Evolutionary conservation across 2,888 invertebrate genomes (phyloP).

Genomic region (Clistopyga incitator): DNA sequence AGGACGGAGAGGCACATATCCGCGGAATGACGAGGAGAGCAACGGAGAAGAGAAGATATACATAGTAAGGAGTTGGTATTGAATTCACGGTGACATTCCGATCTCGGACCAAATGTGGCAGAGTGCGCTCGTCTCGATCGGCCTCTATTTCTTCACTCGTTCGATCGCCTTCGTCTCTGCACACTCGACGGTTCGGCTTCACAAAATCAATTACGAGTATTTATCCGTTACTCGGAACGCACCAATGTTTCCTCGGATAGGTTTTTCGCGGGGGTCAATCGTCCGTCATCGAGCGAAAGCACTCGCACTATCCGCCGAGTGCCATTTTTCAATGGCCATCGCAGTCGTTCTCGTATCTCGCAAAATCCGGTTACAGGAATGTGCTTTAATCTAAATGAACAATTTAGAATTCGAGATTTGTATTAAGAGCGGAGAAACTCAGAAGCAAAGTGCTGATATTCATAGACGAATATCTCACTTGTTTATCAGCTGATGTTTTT

Average conservation of each 20-base stretch:
- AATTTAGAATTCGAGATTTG: background rate
- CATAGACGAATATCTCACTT: too few relatives aligned
- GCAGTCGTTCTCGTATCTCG: constrained; percentile 23
- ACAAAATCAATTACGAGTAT: constrained; percentile 76
- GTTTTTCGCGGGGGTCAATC: constrained; percentile 57
- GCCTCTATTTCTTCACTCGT: constrained; percentile 60
- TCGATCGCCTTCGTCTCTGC: constrained; percentile 43
- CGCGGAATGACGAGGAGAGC: constrained; percentile 34
- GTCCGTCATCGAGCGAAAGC: constrained; percentile 2
- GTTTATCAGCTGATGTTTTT: too few relatives aligned
- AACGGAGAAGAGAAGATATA: constrained; percentile 40
- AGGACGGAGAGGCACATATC: constrained; percentile 14
- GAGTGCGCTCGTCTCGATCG: constrained; percentile 56
- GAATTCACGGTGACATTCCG: constrained; percentile 76
- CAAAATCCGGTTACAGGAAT: background rate
- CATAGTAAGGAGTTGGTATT: constrained; percentile 69
- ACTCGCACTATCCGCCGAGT: background rate
- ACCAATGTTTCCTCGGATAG: constrained; percentile 66
- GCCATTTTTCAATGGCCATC: constrained; percentile 5
- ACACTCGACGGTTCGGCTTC: constrained; percentile 68
- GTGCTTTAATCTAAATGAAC: background rate
- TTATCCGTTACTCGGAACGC: constrained; percentile 73
- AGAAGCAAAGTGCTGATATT: too few relatives aligned
- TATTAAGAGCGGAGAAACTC: background rate
- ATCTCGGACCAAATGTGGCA: constrained; percentile 72